A percentile compares a stretch with the other conserved stretches of the same genome.
Evolutionary conservation across 2,797 vertebrate species (phyloP).

Genomic region (Morus bassanus): DNA sequence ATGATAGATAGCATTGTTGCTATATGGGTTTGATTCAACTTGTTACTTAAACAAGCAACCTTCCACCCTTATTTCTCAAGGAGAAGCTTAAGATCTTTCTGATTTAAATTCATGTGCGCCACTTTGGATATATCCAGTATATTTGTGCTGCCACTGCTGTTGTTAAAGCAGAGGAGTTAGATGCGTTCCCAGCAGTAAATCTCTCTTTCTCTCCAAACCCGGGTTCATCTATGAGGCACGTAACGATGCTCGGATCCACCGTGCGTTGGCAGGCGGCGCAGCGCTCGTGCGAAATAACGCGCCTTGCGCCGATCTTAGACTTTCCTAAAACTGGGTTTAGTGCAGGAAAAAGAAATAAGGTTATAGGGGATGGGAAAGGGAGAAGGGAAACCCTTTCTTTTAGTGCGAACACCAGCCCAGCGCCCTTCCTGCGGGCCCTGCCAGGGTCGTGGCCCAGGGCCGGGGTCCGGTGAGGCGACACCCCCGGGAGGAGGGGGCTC

Average conservation of each 20-base stretch:
- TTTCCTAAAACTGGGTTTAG: neutral
- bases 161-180: neutral
- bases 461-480: neutral
- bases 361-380: rapidly evolving
- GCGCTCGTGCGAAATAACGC: rapidly evolving
- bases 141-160: neutral
- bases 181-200: neutral
- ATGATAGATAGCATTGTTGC: neutral
- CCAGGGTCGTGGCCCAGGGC: too few species aligned
- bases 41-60: constrained; percentile 6
- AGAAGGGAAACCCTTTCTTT: neutral
- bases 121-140: neutral
- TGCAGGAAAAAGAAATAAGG: neutral
- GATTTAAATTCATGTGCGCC: neutral
- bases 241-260: rapidly evolving
- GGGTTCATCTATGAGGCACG: rapidly evolving
- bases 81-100: constrained; percentile 25
- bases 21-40: constrained; percentile 6
- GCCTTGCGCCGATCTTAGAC: rapidly evolving
- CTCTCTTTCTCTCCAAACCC: neutral
- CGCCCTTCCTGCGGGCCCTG: rapidly evolving
- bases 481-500: neutral
- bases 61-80: constrained; percentile 48
- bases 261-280: rapidly evolving
- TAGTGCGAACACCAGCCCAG: rapidly evolving